Evolutionary conservation across 2,797 vertebrate species (phyloP).

Genomic region (Argya squamiceps): DNA sequence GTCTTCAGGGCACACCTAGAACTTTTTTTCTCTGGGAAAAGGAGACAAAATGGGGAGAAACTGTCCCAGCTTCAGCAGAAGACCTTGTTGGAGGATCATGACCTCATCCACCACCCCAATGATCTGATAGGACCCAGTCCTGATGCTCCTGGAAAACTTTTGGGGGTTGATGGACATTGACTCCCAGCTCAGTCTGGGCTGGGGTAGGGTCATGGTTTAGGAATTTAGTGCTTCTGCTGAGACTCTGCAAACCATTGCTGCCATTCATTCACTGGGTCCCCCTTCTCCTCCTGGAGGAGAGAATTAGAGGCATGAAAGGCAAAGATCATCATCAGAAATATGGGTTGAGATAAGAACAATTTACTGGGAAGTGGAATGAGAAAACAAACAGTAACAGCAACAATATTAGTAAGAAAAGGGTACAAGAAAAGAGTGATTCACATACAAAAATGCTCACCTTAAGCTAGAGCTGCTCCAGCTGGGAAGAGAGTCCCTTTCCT

Average conservation of each 20-base stretch:
- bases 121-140: not conserved
- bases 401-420: not conserved
- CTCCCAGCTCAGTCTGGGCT: not conserved
- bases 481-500: not conserved
- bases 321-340: not conserved
- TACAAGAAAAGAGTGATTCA: not conserved
- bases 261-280: not conserved
- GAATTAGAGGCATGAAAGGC: not conserved
- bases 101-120: not conserved
- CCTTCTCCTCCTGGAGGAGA: not conserved
- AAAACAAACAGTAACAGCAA: not conserved
- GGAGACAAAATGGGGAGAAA: not conserved
- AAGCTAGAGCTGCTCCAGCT: not conserved
- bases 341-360: not conserved
- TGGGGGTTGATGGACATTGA: rapidly evolving
- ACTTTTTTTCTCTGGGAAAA: not conserved
- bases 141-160: not conserved
- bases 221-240: not conserved
- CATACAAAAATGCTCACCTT: not conserved
- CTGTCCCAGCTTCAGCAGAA: not conserved
- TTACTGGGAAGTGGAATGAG: not conserved
- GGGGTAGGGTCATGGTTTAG: not conserved
- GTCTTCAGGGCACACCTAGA: not conserved
- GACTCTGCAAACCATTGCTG: not conserved
- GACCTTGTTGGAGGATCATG: not conserved